These are phyloP conservation scores for Zaprionus kolodkinae DNA, from an alignment of 1,140 invertebrate genomes.

Conservation along the genomic window DNA sequence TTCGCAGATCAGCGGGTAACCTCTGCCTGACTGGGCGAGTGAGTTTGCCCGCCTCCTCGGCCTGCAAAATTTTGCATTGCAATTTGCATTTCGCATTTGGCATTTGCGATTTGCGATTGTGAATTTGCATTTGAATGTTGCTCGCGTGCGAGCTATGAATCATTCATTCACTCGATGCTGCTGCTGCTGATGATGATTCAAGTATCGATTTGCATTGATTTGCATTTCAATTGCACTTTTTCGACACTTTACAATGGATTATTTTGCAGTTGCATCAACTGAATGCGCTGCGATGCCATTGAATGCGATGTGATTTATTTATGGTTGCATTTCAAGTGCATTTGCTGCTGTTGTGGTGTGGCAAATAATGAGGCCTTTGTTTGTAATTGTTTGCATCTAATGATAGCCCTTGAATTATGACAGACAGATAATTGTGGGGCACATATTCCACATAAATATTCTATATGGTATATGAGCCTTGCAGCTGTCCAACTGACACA, in stretches of 20 bases:
- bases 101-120: slow-evolving; percentile 44
- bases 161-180: slow-evolving; percentile 57
- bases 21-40: too few species aligned
- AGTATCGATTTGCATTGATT: slow-evolving; percentile 82
- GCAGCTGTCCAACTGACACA: slow-evolving; percentile 37
- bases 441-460: not conserved
- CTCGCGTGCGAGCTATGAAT: slow-evolving; percentile 78
- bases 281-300: not conserved
- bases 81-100: slow-evolving; percentile 52
- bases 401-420: slow-evolving; percentile 55
- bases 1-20: slow-evolving; percentile 65
- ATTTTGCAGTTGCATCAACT: slow-evolving; percentile 67
- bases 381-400: slow-evolving; percentile 65
- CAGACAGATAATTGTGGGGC: slow-evolving; percentile 22
- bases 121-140: slow-evolving; percentile 63
- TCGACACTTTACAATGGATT: slow-evolving; percentile 81
- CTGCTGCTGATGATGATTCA: slow-evolving; percentile 68
- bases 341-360: slow-evolving; percentile 36
- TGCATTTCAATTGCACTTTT: slow-evolving; percentile 81
- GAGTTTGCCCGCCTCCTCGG: not conserved
- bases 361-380: slow-evolving; percentile 73
- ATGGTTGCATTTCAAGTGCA: slow-evolving; percentile 74
- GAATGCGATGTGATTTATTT: slow-evolving; percentile 67
- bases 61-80: slow-evolving; percentile 44
- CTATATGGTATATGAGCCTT: slow-evolving; percentile 21